Conservation (phyloP, 2,113 vertebrate species). For the Amphilophus citrinellus region DNA sequence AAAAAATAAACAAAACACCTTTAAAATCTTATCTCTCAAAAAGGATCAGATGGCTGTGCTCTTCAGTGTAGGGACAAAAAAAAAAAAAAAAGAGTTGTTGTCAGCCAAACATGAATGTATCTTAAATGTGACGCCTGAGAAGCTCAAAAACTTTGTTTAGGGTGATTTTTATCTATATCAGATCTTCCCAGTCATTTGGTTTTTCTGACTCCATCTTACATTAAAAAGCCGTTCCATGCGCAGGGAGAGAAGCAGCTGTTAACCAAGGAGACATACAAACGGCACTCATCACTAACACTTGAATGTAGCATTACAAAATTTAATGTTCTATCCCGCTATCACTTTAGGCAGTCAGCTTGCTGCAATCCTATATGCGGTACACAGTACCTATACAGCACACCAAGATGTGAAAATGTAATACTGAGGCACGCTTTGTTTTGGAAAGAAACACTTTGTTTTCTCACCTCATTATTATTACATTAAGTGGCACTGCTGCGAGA, state of each 20-base stretch:
- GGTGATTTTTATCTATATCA: not conserved
- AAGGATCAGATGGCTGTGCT: not conserved
- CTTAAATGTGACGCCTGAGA: not conserved
- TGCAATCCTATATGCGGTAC: not conserved
- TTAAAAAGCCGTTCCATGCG: not conserved
- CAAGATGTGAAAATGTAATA: not conserved
- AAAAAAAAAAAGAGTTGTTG: not conserved
- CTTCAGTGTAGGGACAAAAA: not conserved
- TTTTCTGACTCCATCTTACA: not conserved
- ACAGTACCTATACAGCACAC: no score
- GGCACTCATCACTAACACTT: not conserved
- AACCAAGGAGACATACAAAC: not conserved
- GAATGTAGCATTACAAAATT: not conserved
- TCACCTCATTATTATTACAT: constrained; percentile 31
- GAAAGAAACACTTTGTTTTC: not conserved
- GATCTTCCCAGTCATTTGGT: not conserved
- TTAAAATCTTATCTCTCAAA: not conserved
- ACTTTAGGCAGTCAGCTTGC: not conserved
- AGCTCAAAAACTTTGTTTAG: not conserved
- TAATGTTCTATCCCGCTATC: not conserved
- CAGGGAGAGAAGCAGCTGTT: not conserved
- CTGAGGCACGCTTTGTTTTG: not conserved
- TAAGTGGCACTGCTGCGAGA: constrained; percentile 14
- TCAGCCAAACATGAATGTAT: not conserved
- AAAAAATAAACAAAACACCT: not conserved